Evolutionary conservation across 2,888 invertebrate species (phyloP).

Genomic region (Ormyrus nitidulus): DNA sequence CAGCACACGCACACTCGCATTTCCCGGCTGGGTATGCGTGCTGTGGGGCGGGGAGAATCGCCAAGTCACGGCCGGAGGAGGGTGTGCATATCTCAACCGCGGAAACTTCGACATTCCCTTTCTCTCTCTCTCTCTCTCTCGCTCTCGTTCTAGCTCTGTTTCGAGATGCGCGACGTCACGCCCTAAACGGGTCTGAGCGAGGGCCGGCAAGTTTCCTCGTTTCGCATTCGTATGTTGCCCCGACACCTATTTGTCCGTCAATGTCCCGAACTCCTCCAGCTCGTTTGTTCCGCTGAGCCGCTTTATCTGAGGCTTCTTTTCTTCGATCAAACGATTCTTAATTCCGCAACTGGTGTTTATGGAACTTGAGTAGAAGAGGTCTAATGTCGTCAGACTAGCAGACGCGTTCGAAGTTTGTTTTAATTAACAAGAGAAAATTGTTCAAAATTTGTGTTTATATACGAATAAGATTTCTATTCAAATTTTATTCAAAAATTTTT

Average conservation of each 20-base stretch:
- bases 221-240: background rate
- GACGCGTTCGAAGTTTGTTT: too few relatives aligned
- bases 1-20: conserved; percentile 47
- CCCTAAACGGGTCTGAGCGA: conserved; percentile 38
- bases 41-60: conserved; percentile 46
- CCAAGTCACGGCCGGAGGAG: conserved; percentile 54
- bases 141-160: conserved; percentile 27
- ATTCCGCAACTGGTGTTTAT: too few relatives aligned
- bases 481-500: too few relatives aligned
- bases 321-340: too few relatives aligned
- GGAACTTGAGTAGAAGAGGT: too few relatives aligned
- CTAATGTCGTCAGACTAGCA: too few relatives aligned
- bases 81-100: conserved; percentile 55
- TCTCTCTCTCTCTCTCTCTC: conserved; percentile 9
- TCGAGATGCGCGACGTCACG: conserved; percentile 47
- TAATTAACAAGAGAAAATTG: too few relatives aligned
- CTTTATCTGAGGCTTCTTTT: too few relatives aligned
- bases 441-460: too few relatives aligned
- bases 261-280: conserved; percentile 6
- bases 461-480: too few relatives aligned
- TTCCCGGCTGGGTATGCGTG: conserved; percentile 35
- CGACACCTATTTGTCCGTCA: conserved; percentile 48
- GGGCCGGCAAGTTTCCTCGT: background rate
- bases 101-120: conserved; percentile 56
- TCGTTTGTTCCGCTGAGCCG: background rate